Percentiles rank a stretch among this genome's conserved stretches.
Evolutionary conservation across 2,888 invertebrate genomes (phyloP).

Genomic region (Scaptomyza polygonia): DNA sequence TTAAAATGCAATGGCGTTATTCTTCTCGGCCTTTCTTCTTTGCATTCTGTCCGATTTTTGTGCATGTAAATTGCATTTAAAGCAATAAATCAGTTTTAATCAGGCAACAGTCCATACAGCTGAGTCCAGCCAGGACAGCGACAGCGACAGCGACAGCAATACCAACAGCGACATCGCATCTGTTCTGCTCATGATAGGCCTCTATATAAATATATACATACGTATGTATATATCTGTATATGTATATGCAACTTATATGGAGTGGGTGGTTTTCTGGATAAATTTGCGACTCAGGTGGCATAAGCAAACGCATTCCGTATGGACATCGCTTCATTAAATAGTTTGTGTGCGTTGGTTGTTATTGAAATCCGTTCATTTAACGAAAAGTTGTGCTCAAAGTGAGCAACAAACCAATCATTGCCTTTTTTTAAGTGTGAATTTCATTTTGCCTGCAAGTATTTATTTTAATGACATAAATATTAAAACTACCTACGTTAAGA

Average conservation of each 20-base stretch:
- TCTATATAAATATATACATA: slow-evolving; percentile 27
- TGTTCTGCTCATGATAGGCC: slow-evolving; percentile 56
- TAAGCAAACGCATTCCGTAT: slow-evolving; percentile 49
- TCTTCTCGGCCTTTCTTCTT: slow-evolving; percentile 32
- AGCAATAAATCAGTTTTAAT: slow-evolving; percentile 78
- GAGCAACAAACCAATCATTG: background rate
- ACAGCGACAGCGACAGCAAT: background rate
- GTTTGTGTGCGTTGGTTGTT: slow-evolving; percentile 36
- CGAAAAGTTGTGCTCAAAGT: slow-evolving; percentile 25
- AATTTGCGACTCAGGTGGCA: slow-evolving; percentile 30
- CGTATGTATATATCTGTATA: background rate
- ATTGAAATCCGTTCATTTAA: slow-evolving; percentile 64
- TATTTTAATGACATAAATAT: too few species aligned
- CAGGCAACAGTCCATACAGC: slow-evolving; percentile 67
- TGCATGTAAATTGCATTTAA: slow-evolving; percentile 78
- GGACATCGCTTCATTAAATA: slow-evolving; percentile 64
- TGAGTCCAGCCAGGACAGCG: slow-evolving; percentile 42
- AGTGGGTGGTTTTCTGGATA: background rate
- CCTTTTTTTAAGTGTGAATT: background rate
- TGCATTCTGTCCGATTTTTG: slow-evolving; percentile 46
- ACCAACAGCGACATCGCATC: slow-evolving; percentile 31
- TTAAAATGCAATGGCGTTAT: slow-evolving; percentile 45
- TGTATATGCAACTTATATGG: too few species aligned
- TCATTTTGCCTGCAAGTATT: background rate
- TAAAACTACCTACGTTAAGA: too few species aligned